Evolutionary conservation across 2,797 vertebrate genomes (phyloP), one percentile per base, ranked within the genome.

Genomic region (Phrynocephalus vlangalii): DNA sequence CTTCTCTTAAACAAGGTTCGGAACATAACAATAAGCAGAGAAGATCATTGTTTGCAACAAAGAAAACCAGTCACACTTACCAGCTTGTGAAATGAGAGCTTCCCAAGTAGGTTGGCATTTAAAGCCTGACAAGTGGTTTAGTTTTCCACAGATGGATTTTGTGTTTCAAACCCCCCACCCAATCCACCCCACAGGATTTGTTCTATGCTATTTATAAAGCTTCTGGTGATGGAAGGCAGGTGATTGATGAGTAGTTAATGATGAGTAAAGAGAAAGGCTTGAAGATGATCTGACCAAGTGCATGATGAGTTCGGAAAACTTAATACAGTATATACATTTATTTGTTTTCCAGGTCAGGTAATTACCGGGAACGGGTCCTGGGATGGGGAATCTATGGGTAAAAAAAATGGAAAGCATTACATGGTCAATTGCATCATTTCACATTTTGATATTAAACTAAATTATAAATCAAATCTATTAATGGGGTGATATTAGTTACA

Each of bases 1-100:
- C 3, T 28, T 50, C 38, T 89, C 81, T 87, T 88, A 22, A 88
- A 84, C 79, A 56, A 77, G 85, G 92, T 87, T 85, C 77, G 89
- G 89, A 91, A 86, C 87, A 78, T 67, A 82, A 5, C 1, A 0
- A 0, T 82, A 79, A 76, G 89, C 87, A 33, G 90, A 85, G 15
- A 7, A 13, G 6, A 77, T 89, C 52, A 56, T 56, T 75, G 48
- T 72, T 86, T 60, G 3, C 78, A 48, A 75, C 48, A 3, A 75
- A 81, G n/a, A 48, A 68, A 82, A 5, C 22, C 8, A 6, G 50
- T 85, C 56, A 7, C 67, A 90, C 88, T 90, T 68, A 16, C 20
- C 86, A 72, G 72, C 66, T 67, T 60, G 50, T 18, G 87, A 48
- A 75, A 88, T 88, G n/a, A 72, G 56, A 85, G 0, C 71, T 93